A percentile compares a stretch with the other conserved stretches of the same genome.
phyloP scores from a whole-genome alignment of 2,113 vertebrate species.

The Ameiurus melas region DNA sequence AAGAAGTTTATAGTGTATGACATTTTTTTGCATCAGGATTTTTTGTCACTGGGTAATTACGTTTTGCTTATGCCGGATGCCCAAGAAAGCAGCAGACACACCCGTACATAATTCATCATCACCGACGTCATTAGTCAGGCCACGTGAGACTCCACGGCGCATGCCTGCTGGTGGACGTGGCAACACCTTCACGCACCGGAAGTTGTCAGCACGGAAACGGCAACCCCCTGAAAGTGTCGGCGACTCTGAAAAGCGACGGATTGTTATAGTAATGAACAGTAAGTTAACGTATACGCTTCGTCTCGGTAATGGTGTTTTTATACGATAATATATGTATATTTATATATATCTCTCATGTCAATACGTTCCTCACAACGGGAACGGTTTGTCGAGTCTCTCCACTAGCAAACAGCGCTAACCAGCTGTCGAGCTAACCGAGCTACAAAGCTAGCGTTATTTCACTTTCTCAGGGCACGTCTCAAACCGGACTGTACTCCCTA shows the following conservation, averaged over 20 bases:
- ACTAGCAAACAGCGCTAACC: constrained; percentile 27
- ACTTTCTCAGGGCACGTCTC: not conserved
- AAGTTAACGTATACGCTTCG: not conserved
- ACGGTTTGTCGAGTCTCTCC: constrained; percentile 12
- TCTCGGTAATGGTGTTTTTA: too few relatives aligned
- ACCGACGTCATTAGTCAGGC: constrained; percentile 32
- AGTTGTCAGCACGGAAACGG: constrained; percentile 71
- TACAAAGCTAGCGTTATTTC: not conserved
- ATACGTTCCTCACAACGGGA: not conserved
- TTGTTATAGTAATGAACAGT: constrained; percentile 31
- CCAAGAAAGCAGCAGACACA: not conserved
- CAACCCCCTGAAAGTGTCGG: constrained; percentile 49
- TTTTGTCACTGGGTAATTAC: too few relatives aligned
- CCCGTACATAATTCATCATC: not conserved
- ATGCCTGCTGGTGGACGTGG: constrained; percentile 68
- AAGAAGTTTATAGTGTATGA: too few relatives aligned
- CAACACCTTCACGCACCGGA: constrained; percentile 74
- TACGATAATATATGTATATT: not conserved
- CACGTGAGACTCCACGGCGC: not conserved
- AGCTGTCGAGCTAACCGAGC: constrained; percentile 29
- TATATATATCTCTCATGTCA: not conserved
- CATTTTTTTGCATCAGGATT: too few relatives aligned
- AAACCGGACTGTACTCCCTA: not conserved
- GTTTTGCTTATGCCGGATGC: too few relatives aligned
- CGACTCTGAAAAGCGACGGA: constrained; percentile 38